Percentiles rank a stretch among this genome's conserved stretches.
Conservation (phyloP, 2,888 invertebrate species). For the Cephus pulcher region DNA sequence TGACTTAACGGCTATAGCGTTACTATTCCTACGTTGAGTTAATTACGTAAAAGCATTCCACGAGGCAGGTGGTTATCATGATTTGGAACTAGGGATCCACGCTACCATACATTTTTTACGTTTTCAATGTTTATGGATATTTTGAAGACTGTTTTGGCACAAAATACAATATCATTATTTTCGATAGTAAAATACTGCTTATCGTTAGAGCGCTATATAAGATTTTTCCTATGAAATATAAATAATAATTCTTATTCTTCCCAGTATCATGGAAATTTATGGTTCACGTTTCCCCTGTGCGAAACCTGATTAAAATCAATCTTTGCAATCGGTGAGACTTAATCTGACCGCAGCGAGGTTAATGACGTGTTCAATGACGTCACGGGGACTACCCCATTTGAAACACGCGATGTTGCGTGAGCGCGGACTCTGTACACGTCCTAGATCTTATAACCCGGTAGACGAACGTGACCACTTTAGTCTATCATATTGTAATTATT, state of each 20-base stretch:
- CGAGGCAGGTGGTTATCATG: neutral
- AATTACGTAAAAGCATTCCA: constrained; percentile 12
- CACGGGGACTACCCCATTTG: constrained; percentile 28
- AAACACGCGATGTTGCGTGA: constrained; percentile 53
- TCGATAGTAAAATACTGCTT: no score
- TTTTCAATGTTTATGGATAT: neutral
- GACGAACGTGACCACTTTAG: neutral
- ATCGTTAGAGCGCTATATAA: no score
- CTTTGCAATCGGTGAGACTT: neutral
- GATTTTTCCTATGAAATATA: neutral
- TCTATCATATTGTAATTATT: neutral
- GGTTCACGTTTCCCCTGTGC: neutral
- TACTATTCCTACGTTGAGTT: constrained; percentile 26
- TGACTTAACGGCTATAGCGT: constrained; percentile 31
- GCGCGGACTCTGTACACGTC: constrained; percentile 29
- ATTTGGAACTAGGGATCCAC: neutral
- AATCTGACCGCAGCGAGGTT: constrained; percentile 23
- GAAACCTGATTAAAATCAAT: neutral
- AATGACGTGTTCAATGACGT: constrained; percentile 45
- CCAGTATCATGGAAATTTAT: neutral
- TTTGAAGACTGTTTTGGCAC: no score
- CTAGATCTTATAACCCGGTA: constrained; percentile 33
- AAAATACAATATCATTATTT: no score
- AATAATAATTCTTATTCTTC: neutral
- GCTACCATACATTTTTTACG: neutral